phyloP scores from a whole-genome alignment of 2,113 vertebrate species.

The Ptychochromis oligacanthus region DNA sequence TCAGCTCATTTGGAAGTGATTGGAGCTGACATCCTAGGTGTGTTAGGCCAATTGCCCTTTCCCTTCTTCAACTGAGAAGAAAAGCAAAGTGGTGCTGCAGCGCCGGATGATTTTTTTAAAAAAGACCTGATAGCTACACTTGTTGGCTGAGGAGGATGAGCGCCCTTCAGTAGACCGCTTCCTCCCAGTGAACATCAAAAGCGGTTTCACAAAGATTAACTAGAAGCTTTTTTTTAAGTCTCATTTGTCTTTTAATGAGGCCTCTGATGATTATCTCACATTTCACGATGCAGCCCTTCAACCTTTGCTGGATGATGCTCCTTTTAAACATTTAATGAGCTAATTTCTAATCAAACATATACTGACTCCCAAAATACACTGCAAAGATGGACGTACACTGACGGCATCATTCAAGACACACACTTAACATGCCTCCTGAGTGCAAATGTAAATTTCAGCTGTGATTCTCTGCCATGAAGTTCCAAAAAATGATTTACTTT shows the following conservation, averaged over 20 bases:
- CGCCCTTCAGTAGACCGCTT: not conserved
- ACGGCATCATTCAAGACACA: not conserved
- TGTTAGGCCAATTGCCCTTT: constrained; percentile 29
- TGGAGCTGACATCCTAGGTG: constrained; percentile 25
- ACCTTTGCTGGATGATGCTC: not conserved
- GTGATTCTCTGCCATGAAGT: not conserved
- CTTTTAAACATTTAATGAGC: not conserved
- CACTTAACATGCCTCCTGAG: not conserved
- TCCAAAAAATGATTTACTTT: not conserved
- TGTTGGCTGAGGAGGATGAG: not conserved
- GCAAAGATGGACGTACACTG: rapidly evolving
- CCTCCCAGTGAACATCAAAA: not conserved
- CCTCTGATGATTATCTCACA: constrained; percentile 21
- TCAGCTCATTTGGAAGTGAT: constrained; percentile 51
- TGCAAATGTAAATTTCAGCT: not conserved
- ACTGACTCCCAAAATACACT: not conserved
- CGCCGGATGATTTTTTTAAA: not conserved
- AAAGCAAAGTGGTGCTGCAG: constrained; percentile 3
- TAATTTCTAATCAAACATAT: not conserved
- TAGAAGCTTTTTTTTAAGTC: not conserved
- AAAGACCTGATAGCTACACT: not conserved
- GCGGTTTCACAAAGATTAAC: constrained; percentile 39
- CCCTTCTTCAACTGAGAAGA: not conserved
- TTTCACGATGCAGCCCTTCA: not conserved
- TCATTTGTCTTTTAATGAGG: constrained; percentile 16